A percentile compares a stretch with the other conserved stretches of the same genome.
These are phyloP conservation scores for Sarotherodon lohbergeri DNA, from an alignment of 2,113 vertebrate species.

Conservation along the genomic window DNA sequence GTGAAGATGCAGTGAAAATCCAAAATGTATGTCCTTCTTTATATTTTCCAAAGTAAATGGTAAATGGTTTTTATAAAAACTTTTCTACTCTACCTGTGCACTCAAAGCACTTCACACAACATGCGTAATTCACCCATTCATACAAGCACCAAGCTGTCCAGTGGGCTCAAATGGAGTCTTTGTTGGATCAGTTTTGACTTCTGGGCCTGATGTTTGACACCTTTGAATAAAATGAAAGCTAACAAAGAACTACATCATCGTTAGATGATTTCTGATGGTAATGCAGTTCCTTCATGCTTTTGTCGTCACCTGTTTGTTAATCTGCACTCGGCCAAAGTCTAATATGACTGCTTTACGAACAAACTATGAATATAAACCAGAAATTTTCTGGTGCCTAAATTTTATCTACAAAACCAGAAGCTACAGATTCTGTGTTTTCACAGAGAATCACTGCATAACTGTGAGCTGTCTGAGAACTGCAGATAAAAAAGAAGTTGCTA, in stretches of 20 bases:
- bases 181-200: not conserved
- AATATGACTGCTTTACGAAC: not conserved
- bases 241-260: not conserved
- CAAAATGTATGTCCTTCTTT: not conserved
- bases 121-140: not conserved
- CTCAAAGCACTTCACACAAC: not conserved
- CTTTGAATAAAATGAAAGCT: not conserved
- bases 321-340: not conserved
- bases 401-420: not conserved
- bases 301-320: not conserved
- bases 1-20: not conserved
- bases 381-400: not conserved
- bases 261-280: not conserved
- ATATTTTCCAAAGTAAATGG: not conserved
- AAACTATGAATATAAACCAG: not conserved
- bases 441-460: not conserved
- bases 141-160: not conserved
- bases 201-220: not conserved
- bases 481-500: not conserved
- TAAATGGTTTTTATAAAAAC: not conserved
- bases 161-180: not conserved
- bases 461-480: not conserved
- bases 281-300: not conserved
- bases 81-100: not conserved
- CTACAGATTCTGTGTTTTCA: not conserved